Conservation (phyloP, 2,797 vertebrate genomes). For the Mormyrus hasselquistii region DNA sequence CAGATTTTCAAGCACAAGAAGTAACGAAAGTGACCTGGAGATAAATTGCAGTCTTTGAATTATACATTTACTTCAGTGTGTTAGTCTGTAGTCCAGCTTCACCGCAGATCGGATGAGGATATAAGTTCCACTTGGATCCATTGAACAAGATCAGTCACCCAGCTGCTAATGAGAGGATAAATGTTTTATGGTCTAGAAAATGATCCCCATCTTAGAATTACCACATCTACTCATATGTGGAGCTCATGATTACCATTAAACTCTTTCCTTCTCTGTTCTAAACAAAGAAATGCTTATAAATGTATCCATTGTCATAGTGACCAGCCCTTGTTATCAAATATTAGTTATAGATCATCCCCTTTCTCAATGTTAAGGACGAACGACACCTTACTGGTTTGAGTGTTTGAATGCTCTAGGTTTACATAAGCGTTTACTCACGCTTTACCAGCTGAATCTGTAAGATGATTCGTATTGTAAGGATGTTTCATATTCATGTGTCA, state of each 20-base stretch:
- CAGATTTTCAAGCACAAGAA: neutral
- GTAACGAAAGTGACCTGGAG: slow-evolving; percentile 1
- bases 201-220: slow-evolving; percentile 38
- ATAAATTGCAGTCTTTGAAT: neutral
- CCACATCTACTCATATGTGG: slow-evolving; percentile 2
- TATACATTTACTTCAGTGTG: neutral
- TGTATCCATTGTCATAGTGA: neutral
- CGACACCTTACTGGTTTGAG: neutral
- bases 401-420: neutral
- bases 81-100: neutral
- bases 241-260: neutral
- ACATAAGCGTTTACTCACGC: neutral
- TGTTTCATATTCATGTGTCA: neutral
- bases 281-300: neutral
- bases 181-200: slow-evolving; percentile 57
- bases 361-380: neutral
- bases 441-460: neutral
- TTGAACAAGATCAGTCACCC: slow-evolving; percentile 39
- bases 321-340: neutral
- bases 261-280: neutral
- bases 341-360: neutral
- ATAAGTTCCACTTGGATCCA: slow-evolving; percentile 26
- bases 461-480: neutral
- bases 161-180: slow-evolving; percentile 52
- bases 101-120: neutral